Evolutionary conservation across 1,140 invertebrate species (phyloP), one percentile per base, ranked within the genome.

Genomic region (Drosophila elegans): DNA sequence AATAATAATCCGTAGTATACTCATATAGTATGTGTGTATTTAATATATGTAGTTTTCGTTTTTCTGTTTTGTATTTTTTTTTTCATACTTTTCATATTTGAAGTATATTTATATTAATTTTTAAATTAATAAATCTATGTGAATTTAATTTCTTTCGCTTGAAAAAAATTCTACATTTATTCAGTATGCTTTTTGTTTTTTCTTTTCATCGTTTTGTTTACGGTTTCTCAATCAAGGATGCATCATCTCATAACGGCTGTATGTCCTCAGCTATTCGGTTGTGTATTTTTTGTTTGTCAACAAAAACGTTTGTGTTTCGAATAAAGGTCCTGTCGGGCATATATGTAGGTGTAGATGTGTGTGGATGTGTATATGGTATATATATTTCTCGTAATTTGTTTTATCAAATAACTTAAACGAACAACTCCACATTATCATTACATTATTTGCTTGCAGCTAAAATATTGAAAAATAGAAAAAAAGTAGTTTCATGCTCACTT

Each of bases 81-180:
- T 84, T 73, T 75, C 53, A 88, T 88, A 83, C 84, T 83, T 74
- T 64, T 80, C 76, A 80, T 89, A 76, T 83, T 68, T 78, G 84
- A 88, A 89, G 84, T 88, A 89, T 83, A 78, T 79, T 80, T 89
- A 86, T 73, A 71, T 86, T 86, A 88, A 80, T 80, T 89, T 83
- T 88, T 88, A 89, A 89, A 89, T 88, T 89, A 88, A 88, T 88
- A 88, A 88, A 89, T 89, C 84, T 89, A 89, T 80, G 67, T 78
- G 76, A 89, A 89, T 80, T 80, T 56, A 57, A 88, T 89, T 83
- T 81, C 74, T 73, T 78, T 89, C 84, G 80, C 80, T 61, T 74
- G 84, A 88, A 89, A 89, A 86, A 88, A 88, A 88, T 73, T 85
- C 75, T 83, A 79, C 74, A 57, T 79, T 71, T 71, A 71, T 71